Evolutionary conservation across 2,888 invertebrate species (phyloP), one percentile per base, ranked within the genome.

Genomic region (Bhutanitis thaidina): DNA sequence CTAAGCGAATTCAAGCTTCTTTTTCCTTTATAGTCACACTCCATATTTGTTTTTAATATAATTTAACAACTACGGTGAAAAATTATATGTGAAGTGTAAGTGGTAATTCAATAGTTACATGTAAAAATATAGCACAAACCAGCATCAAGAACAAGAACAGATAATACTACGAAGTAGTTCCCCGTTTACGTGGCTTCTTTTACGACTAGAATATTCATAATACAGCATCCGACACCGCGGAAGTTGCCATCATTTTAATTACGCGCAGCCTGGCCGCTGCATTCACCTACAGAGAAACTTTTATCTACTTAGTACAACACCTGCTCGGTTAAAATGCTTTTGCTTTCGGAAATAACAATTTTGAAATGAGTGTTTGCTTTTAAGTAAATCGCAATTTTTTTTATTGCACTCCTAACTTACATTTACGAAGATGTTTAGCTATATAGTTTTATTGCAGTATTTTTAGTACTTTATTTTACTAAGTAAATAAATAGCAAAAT

Each of bases 221-320:
- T 49, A 57, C 43, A 59, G 55, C 58, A 58, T 57, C 58, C 56
- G 45, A 57, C 59, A 55, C 53, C 51, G 53, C 50, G 4, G 38
- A 49, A 61, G 56, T 61, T 64, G 43, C 55, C 56, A 54, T 43
- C 57, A 58, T 58, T 65, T 65, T 65, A 63, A 65, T 65, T 63
- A 61, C 59, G 44, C n/a, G 30, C n/a, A 46, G 55, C 59, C 49
- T 50, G 46, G 30, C n/a, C 41, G 46, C 20, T 16, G 20, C 14
- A 46, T 46, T 46, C 38, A 12, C 14, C 35, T 27, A 27, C 14
- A 27, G 46, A 56, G 56, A 65, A 77, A 75, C 64, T 76, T 77
- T 66, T 65, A 67, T 64, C 67, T 67, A 69, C 70, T 74, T 35
- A 35, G 27, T 43, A 60, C 69, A 69, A 66, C 70, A 74, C 69